Conservation (phyloP, 2,113 vertebrate species). For the Gallinago undulata region DNA sequence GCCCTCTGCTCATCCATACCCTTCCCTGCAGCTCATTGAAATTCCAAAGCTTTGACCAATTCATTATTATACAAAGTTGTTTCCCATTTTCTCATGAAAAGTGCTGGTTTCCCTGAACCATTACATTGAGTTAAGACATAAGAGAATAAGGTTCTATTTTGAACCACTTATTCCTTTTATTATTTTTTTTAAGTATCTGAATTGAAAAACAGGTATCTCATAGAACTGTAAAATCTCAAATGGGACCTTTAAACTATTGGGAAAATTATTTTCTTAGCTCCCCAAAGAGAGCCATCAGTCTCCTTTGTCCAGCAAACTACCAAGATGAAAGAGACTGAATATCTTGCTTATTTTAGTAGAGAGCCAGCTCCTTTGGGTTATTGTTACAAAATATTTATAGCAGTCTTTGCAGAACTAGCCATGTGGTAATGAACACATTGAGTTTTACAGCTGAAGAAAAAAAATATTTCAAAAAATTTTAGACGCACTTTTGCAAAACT, state of each 20-base stretch:
- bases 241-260: neutral
- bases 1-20: neutral
- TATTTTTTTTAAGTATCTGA: neutral
- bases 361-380: neutral
- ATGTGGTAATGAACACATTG: neutral
- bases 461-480: neutral
- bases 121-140: neutral
- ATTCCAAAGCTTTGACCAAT: neutral
- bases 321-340: neutral
- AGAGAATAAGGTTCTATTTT: neutral
- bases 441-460: neutral
- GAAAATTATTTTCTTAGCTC: neutral
- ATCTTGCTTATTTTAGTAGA: neutral
- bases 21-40: neutral
- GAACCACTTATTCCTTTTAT: neutral
- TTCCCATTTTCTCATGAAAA: neutral
- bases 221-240: neutral
- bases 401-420: neutral
- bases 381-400: neutral
- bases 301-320: neutral
- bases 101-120: neutral
- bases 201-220: neutral
- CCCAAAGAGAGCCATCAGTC: neutral
- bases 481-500: neutral
- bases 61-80: neutral